Percentiles rank a stretch among this genome's conserved stretches.
Conservation (phyloP, 1,140 invertebrate species). For the Hyles euphorbiae region DNA sequence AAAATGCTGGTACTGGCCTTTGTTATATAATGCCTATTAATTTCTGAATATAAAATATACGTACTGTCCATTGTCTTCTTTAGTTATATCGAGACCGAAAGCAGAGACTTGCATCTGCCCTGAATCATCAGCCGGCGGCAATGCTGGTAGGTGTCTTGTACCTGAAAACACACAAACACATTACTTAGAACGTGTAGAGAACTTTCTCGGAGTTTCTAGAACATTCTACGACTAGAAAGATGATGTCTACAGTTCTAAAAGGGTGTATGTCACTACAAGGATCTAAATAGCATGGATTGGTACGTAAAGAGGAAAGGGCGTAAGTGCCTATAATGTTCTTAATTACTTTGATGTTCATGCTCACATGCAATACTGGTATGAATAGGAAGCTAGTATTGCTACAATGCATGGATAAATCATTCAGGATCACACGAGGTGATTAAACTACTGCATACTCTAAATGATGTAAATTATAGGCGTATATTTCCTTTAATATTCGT, state of each 20-base stretch:
- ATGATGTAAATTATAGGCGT: no score
- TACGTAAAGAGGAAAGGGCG: not conserved
- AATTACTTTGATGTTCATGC: no score
- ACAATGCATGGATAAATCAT: no score
- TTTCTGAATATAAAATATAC: slow-evolving; percentile 26
- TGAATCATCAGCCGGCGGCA: slow-evolving; percentile 81
- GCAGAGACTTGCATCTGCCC: slow-evolving; percentile 75
- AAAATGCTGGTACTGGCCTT: no score
- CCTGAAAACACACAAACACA: slow-evolving; percentile 29
- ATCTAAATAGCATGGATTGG: not conserved
- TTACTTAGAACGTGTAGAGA: not conserved
- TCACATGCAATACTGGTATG: no score
- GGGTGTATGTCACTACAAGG: not conserved
- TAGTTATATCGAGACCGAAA: slow-evolving; percentile 86
- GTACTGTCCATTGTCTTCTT: slow-evolving; percentile 87
- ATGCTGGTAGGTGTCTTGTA: slow-evolving; percentile 81
- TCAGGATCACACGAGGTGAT: no score
- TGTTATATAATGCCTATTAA: no score
- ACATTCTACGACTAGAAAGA: not conserved
- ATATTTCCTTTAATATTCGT: no score
- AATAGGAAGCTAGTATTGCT: no score
- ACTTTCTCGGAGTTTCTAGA: not conserved
- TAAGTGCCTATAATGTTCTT: no score
- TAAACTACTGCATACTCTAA: no score
- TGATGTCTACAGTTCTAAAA: not conserved